These are phyloP conservation scores for Apocheima hispidaria DNA, from an alignment of 2,888 invertebrate genomes.

Conservation along the genomic window DNA sequence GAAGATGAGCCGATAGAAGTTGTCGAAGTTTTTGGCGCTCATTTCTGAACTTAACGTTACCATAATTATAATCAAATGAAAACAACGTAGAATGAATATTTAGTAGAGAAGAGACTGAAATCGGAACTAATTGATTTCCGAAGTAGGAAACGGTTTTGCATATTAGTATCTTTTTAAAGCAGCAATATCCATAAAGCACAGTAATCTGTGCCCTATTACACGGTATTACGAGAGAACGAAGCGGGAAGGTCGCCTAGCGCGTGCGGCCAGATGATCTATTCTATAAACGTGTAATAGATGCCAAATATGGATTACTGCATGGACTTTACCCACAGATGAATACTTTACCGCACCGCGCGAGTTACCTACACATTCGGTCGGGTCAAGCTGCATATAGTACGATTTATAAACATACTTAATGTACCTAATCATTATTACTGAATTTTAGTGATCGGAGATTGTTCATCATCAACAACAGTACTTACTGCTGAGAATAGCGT, in stretches of 20 bases:
- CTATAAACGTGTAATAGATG: background rate
- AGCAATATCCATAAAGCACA: background rate
- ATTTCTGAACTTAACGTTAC: background rate
- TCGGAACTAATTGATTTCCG: slow-evolving; percentile 18
- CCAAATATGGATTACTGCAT: slow-evolving; percentile 24
- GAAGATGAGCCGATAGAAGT: background rate
- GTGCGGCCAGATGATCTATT: slow-evolving; percentile 16
- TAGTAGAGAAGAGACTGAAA: slow-evolving; percentile 7
- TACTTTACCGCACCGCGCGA: background rate
- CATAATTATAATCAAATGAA: background rate
- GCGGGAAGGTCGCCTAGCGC: slow-evolving; percentile 16
- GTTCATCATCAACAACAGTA: background rate
- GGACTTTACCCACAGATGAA: too few species aligned
- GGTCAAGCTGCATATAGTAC: slow-evolving; percentile 6
- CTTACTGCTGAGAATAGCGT: background rate
- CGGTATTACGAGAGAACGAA: slow-evolving; percentile 1
- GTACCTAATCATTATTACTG: too few species aligned
- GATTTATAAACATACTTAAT: background rate
- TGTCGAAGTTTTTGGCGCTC: background rate
- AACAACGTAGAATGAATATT: slow-evolving; percentile 7
- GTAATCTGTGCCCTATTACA: slow-evolving; percentile 13
- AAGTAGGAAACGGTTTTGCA: slow-evolving; percentile 16
- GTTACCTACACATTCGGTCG: slow-evolving; percentile 1
- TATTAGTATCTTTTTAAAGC: slow-evolving; percentile 1
- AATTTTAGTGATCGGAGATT: too few species aligned